Evolutionary conservation across 2,797 vertebrate species (phyloP), one percentile per base, ranked within the genome.

Genomic region (Rhinatrema bivittatum): DNA sequence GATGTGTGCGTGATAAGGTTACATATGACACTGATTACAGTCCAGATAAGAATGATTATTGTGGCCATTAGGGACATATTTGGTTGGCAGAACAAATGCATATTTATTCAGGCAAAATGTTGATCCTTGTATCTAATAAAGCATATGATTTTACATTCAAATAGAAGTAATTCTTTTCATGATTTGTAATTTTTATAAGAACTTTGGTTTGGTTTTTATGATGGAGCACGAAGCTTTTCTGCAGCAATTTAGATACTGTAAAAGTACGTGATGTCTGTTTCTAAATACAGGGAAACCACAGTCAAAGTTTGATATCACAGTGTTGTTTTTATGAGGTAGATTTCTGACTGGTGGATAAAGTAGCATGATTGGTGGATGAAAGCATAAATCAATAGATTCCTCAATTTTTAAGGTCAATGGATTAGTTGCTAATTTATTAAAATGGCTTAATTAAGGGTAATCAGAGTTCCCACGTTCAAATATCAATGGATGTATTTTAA

Each of bases 401-500:
- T 6, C 21, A 21, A 20, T 20, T 20, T 9, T 21, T 21, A 5
- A 20, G 21, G 9, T 9, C 20, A 20, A 21, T 21, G 21, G 20
- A 21, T 21, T 21, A 5, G 20, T 20, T 20, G 20, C 21, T 21
- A 21, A 77, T 80, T 83, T 82, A 72, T 65, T 80, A 78, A 74
- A 73, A 63, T 73, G 76, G 65, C 75, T 81, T 78, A 83, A 82
- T 81, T 81, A 83, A 72, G 82, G 72, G 78, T 81, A 83, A 82
- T 81, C 79, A 60, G 67, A 79, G 77, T 82, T 79, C 62, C 58
- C 57, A n/a, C 63, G 79, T 78, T 73, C 70, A 73, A n/a, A 56
- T 81, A 81, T 82, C 81, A 82, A 78, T 84, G 80, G 74, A 60
- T 71, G 71, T 62, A 81, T 83, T 81, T 81, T n/a, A n/a, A n/a